Evolutionary conservation across 2,113 vertebrate genomes (phyloP), one percentile per base, ranked within the genome.

Genomic region (Lontra canadensis): DNA sequence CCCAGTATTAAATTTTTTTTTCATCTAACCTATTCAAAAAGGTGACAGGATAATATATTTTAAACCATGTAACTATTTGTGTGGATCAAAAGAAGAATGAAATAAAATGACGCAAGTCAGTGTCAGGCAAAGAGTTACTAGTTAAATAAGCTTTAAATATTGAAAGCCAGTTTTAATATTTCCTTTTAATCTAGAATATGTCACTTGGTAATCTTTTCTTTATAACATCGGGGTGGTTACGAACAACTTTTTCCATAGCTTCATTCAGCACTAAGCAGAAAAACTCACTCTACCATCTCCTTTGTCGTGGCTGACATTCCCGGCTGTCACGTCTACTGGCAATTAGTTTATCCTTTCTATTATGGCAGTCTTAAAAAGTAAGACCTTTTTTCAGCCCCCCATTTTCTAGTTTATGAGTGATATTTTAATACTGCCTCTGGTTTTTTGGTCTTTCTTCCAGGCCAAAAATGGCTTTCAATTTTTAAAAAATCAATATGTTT

Each of bases 101-200:
- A 99, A 98, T 98, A 97, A 98, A 99, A 98, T 98, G 98, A 98
- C 98, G 98, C 15, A 29, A 99, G 98, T 98, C 98, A 98, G 97
- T 98, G 98, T 98, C 98, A 99, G 98, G 97, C 97, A 93, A 98
- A 99, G 98, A 98, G 98, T 98, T 99, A 97, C 98, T 98, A 97
- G 98, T 99, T 99, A 99, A 99, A 98, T 96, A 98, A 98, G 98
- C 98, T 99, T 99, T 99, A 99, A 99, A 99, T 99, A 99, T 99
- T 99, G 98, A 99, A 99, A 98, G 98, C 96, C 97, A 98, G 98
- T 98, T 98, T 99, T 98, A 99, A 99, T 99, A 99, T 99, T 99
- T 99, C 98, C 98, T 98, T 99, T 99, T 99, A 98, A 99, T 99
- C 98, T 99, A 31, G 0, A 98, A 99, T 98, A 98, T 98, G 98